A percentile compares a stretch with the other conserved stretches of the same genome.
These are phyloP conservation scores for Planiliza haematocheilus DNA, from an alignment of 2,113 vertebrate species.

Conservation along the genomic window DNA sequence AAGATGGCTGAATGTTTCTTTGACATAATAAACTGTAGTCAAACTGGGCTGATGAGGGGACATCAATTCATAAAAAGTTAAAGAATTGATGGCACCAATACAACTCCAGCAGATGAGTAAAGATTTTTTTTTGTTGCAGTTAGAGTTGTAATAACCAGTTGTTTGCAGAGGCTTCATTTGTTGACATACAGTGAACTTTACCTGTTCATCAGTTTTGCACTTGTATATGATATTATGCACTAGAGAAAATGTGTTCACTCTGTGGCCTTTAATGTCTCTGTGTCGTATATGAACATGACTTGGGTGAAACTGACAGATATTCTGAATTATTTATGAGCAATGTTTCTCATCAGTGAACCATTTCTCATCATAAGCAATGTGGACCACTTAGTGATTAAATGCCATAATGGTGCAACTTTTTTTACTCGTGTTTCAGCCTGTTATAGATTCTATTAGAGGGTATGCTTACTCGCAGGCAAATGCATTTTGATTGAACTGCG, in stretches of 20 bases:
- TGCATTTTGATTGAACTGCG: not conserved
- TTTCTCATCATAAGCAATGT: conserved; percentile 19
- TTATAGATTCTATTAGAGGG: not conserved
- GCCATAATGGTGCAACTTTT: not conserved
- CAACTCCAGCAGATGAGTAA: conserved; percentile 2
- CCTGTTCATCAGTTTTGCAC: too few species aligned
- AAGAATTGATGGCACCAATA: not conserved
- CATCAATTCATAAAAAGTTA: not conserved
- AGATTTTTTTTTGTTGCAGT: not conserved
- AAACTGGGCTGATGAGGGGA: not conserved
- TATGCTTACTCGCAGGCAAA: not conserved
- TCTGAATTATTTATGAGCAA: conserved; percentile 45
- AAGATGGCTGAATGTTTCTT: not conserved
- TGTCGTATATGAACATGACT: not conserved
- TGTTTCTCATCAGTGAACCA: conserved; percentile 19
- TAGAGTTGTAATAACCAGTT: not conserved
- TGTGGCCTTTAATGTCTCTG: too few species aligned
- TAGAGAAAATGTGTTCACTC: too few species aligned
- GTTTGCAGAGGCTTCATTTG: too few species aligned
- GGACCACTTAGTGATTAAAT: conserved; percentile 16
- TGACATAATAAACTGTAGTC: conserved; percentile 8
- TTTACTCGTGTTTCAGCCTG: conserved; percentile 17
- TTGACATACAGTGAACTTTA: too few species aligned
- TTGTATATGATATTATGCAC: too few species aligned
- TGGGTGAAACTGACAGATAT: conserved; percentile 4